Base-by-base conservation (phyloP, 2,888 invertebrate genomes). In the Nebria brevicollis region DNA sequence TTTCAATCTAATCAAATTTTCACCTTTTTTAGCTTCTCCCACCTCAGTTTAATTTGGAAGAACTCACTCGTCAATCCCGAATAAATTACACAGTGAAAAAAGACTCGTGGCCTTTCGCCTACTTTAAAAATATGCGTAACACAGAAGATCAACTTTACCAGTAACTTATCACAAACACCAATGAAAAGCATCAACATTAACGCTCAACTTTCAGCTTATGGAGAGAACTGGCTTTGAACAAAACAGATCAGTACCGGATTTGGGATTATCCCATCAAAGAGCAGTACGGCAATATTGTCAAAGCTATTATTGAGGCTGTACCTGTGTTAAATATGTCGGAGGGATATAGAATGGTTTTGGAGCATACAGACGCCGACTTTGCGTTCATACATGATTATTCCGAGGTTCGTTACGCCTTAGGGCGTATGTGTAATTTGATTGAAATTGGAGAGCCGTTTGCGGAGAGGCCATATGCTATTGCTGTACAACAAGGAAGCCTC, bases 231-330 rank as follows among this genome's bases (percentile, higher is more conserved):
- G 95, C 96, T 0, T 86, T 97, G 82, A 96, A 96, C 86, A 94
- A 94, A 0, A 94, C 93, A 0, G 95, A 96, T 85, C 94, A 94
- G 85, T 96, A 94, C 86, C 91, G 96, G 8, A 95, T 97, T 0
- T 97, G 97, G 97, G 97, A 97, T 85, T 97, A 97, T 87, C 97
- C 97, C 0, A 95, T 97, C 83, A 93, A 95, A 83, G 97, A 97
- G 86, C 96, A 97, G 87, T 97, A 96, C 86, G 96, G 96, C 0
- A 95, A 96, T 85, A 97, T 97, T 83, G 89, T 97, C 11, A 89
- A 95, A 25, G 95, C 96, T 11, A 97, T 97, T 73, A 94, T 95
- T 83, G 93, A 93, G 82, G 94, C 96, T 1, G 93, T 93, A 20
- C 94, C 96, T 0, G 94, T 97, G 0, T 87, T 89, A 1, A 92